phyloP scores from a whole-genome alignment of 2,888 invertebrate genomes.

The Lasioglossum marginatum region DNA sequence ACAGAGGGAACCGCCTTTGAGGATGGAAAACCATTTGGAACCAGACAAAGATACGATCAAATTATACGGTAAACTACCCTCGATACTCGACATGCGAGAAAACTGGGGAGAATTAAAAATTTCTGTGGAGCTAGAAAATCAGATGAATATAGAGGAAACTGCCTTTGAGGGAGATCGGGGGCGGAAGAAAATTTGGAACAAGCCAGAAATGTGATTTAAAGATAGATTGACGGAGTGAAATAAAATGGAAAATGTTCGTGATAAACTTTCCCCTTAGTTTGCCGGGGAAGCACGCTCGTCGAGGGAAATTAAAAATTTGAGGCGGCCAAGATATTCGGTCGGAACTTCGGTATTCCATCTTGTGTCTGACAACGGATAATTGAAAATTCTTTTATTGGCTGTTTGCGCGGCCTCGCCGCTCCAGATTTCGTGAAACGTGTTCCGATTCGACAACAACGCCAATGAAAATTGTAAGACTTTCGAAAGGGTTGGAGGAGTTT shows the following conservation, averaged over 20 bases:
- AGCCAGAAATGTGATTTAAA: background rate
- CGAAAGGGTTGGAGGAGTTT: background rate
- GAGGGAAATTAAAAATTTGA: background rate
- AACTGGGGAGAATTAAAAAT: background rate
- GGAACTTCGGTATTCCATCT: background rate
- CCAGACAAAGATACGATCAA: background rate
- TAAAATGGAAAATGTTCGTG: background rate
- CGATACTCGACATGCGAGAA: background rate
- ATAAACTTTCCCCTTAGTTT: background rate
- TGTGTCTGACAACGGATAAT: slow-evolving; percentile 20
- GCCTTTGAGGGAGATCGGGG: background rate
- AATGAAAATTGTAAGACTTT: slow-evolving; percentile 10
- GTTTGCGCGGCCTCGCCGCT: background rate
- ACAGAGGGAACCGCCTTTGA: background rate
- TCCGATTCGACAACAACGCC: slow-evolving; percentile 9
- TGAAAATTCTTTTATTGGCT: slow-evolving; percentile 41
- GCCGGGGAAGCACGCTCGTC: background rate
- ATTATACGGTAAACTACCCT: background rate
- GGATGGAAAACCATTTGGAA: background rate
- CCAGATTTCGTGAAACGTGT: slow-evolving; percentile 41
- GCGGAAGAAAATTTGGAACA: background rate
- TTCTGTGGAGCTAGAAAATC: background rate
- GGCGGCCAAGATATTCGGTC: background rate
- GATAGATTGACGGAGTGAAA: background rate
- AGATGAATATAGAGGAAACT: background rate